These are phyloP conservation scores for Cephus runcator DNA, from an alignment of 2,888 invertebrate species.

Conservation along the genomic window DNA sequence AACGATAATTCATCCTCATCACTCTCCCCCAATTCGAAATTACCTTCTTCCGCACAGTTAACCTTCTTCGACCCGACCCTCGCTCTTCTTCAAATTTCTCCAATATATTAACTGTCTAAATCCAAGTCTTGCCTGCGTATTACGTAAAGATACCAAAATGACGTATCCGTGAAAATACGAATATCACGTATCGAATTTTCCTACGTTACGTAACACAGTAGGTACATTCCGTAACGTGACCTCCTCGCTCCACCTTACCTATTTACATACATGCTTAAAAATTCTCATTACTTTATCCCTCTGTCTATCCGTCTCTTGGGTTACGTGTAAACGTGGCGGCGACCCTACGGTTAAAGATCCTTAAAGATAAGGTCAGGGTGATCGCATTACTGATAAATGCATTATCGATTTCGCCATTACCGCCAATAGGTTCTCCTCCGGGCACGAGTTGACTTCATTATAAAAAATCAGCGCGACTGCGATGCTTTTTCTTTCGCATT, in stretches of 20 bases:
- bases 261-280: background rate
- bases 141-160: too few relatives aligned
- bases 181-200: background rate
- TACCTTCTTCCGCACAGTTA: background rate
- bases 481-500: background rate
- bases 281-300: background rate
- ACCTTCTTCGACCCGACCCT: background rate
- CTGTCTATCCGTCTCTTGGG: background rate
- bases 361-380: background rate
- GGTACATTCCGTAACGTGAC: background rate
- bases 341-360: background rate
- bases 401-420: background rate
- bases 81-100: background rate
- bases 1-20: background rate
- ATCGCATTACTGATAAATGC: background rate
- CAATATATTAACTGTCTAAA: background rate
- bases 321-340: background rate
- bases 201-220: background rate
- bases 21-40: background rate
- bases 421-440: background rate
- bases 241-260: background rate
- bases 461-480: background rate
- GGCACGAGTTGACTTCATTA: background rate
- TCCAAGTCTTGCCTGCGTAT: background rate
- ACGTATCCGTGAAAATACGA: background rate